A percentile compares a stretch with the other conserved stretches of the same genome.
These are phyloP conservation scores for Meandrina meandrites DNA, from an alignment of 92 coral and sea anemone species.

Conservation along the genomic window DNA sequence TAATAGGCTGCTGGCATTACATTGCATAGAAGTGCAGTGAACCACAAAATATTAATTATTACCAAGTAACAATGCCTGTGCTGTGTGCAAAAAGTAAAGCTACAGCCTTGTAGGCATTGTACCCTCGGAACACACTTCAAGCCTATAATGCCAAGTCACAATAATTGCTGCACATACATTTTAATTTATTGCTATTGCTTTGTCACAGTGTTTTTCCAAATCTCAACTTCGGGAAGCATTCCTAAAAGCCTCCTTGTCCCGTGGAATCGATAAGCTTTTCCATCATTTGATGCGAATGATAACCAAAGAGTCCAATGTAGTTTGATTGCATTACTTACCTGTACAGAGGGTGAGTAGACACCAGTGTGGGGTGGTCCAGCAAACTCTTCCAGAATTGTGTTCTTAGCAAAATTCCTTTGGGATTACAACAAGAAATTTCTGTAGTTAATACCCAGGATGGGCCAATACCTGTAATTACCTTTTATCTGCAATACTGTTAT, in stretches of 20 bases:
- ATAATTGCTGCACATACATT: neutral
- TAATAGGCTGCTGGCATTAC: neutral
- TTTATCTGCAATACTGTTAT: too few species aligned
- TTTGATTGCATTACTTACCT: constrained; percentile 33
- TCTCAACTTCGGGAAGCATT: too few species aligned
- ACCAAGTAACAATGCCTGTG: too few species aligned
- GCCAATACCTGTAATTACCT: too few species aligned
- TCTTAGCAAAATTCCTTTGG: constrained; percentile 63
- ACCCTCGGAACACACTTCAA: too few species aligned
- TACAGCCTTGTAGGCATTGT: too few species aligned
- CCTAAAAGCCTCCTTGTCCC: too few species aligned
- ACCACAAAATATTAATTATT: neutral
- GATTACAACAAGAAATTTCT: neutral
- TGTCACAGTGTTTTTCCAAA: neutral
- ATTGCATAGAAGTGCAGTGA: neutral
- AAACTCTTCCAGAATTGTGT: constrained; percentile 62
- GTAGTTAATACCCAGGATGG: neutral
- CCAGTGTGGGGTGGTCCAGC: constrained; percentile 83
- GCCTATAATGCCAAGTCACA: too few species aligned
- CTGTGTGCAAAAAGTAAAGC: too few species aligned
- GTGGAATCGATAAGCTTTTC: neutral
- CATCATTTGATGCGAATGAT: neutral
- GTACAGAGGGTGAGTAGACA: constrained; percentile 77
- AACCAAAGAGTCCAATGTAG: neutral
- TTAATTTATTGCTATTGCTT: neutral